Base-by-base conservation (phyloP, 2,113 vertebrate genomes). In the Oreochromis tanganicae region DNA sequence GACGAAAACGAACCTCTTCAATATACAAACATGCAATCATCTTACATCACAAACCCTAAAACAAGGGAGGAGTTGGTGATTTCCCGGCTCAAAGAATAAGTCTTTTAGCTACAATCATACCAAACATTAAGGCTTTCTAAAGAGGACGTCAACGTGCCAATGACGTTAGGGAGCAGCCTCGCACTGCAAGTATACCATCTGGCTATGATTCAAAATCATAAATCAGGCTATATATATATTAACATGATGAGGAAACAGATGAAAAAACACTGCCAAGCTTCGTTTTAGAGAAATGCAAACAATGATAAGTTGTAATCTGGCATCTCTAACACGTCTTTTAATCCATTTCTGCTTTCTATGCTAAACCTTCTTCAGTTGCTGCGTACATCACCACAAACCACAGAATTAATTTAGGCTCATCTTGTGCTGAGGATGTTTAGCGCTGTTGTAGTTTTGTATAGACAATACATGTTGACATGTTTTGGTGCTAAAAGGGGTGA, bases 371-470 rank as follows among this genome's bases (percentile, higher is more conserved):
- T 36, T 29, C 13, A 29, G 56, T 59, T 9, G 27, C 56, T 29
- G 27, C 29, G 27, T 29, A 29, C 14, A 3, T 59, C 13, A 13
- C 56, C 27, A 29, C 27, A 59, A 29, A 59, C 27, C 7, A 59
- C 56, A 16, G 13, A 59, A 59, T 2, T 59, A 5, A 59, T 59
- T 59, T 16, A 0, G 1, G 0, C 3, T 29, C 24, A 59, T 29
- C 56, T 9, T 29, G 13, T 59, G 27, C 27, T 16, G 56, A 29
- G 56, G 56, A 59, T 29, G 27, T 59, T 59, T 59, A 17, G 13
- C 27, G 1, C 56, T 32, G 56, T 9, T 5, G 56, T 1, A 0
- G 13, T 16, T 59, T 59, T 32, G 56, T 32, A 32, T 9, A 8
- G 27, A 59, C 56, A 17, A 32, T 32, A 59, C 16, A 59, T 59